These are phyloP conservation scores for Gnathonemus echidnorhynchus DNA, from an alignment of 2,113 vertebrate genomes.

Conservation along the genomic window DNA sequence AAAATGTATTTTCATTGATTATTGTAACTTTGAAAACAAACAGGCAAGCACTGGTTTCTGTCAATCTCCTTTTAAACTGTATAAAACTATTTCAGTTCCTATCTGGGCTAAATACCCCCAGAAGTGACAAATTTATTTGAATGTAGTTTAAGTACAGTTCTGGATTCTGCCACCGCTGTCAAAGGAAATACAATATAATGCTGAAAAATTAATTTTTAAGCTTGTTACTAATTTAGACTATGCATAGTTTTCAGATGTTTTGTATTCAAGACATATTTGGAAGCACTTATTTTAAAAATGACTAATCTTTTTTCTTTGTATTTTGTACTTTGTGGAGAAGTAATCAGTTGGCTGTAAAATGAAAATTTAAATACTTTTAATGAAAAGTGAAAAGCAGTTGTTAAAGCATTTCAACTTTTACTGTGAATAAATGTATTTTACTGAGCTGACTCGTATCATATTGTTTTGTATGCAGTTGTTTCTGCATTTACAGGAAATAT, in stretches of 20 bases:
- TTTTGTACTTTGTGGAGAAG: slow-evolving; percentile 54
- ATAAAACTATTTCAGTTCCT: not conserved
- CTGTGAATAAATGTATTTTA: slow-evolving; percentile 66
- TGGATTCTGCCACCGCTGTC: slow-evolving; percentile 19
- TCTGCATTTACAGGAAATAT: not conserved
- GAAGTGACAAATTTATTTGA: not conserved
- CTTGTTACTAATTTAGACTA: slow-evolving; percentile 54
- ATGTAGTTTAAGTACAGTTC: slow-evolving; percentile 3
- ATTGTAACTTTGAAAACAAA: not conserved
- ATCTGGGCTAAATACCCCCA: not conserved
- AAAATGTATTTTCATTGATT: not conserved
- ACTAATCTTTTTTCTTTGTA: slow-evolving; percentile 54
- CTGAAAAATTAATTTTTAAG: slow-evolving; percentile 41
- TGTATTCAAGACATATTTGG: slow-evolving; percentile 43
- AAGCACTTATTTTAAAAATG: slow-evolving; percentile 55
- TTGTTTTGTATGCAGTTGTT: slow-evolving; percentile 6
- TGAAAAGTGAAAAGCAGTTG: slow-evolving; percentile 54
- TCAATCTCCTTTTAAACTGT: not conserved
- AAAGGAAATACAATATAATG: slow-evolving; percentile 50
- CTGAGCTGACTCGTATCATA: slow-evolving; percentile 42
- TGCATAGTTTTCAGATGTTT: slow-evolving; percentile 60
- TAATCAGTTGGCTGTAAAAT: slow-evolving; percentile 58
- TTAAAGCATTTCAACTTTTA: slow-evolving; percentile 47
- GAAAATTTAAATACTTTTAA: slow-evolving; percentile 66
- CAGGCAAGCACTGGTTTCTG: not conserved